phyloP scores from a whole-genome alignment of 64 coral and sea anemone species.

The Platygyra sinensis region DNA sequence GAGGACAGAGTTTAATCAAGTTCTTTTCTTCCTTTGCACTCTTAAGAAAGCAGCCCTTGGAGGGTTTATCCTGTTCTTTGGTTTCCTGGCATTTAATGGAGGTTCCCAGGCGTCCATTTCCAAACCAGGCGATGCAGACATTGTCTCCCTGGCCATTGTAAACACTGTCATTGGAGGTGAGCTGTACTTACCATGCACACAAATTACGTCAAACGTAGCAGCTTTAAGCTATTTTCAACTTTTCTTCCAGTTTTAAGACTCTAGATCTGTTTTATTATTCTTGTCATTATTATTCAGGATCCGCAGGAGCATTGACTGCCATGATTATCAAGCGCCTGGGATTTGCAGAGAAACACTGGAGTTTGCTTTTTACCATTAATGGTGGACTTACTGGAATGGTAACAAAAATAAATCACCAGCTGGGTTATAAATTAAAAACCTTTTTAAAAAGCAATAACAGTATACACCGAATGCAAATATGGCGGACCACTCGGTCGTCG shows the following conservation, averaged over 20 bases:
- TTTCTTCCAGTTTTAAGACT: neutral
- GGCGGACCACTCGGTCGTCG: too few relatives aligned
- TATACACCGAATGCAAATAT: too few relatives aligned
- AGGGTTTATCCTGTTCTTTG: slow-evolving; percentile 92
- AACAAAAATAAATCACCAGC: neutral
- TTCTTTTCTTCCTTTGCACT: neutral
- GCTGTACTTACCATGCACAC: neutral
- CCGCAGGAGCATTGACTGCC: slow-evolving; percentile 43
- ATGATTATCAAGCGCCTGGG: slow-evolving; percentile 66
- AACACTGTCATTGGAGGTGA: slow-evolving; percentile 88
- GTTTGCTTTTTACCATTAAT: slow-evolving; percentile 85
- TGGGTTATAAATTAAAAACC: too few relatives aligned
- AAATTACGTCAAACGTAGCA: neutral
- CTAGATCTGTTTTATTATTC: neutral
- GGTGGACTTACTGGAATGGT: slow-evolving; percentile 93
- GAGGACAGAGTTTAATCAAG: too few relatives aligned
- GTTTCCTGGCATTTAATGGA: slow-evolving; percentile 93
- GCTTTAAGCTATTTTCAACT: neutral
- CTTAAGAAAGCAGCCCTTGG: slow-evolving; percentile 75
- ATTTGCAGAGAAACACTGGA: slow-evolving; percentile 78
- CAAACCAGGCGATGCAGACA: slow-evolving; percentile 50
- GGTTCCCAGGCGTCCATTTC: slow-evolving; percentile 83
- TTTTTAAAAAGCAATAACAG: too few relatives aligned
- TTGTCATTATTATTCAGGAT: neutral
- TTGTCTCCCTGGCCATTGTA: slow-evolving; percentile 75